Base-by-base conservation (phyloP, 35 echinoderm and acorn worm genomes). In the Apostichopus californicus region DNA sequence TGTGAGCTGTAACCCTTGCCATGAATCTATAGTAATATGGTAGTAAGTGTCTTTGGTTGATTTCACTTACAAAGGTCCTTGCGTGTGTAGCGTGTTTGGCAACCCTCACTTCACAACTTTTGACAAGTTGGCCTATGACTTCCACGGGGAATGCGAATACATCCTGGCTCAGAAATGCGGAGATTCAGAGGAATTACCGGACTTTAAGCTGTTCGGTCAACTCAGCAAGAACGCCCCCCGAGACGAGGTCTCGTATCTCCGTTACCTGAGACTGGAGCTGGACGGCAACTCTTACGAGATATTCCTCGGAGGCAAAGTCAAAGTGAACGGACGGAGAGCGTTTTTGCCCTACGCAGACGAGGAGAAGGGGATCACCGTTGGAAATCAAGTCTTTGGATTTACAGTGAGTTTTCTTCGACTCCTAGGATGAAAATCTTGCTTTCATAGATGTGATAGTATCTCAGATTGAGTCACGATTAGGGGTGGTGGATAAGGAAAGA, bases 41-140 rank as follows among this genome's bases (percentile, higher is more conserved):
- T 46, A 34, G 28, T 34, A 34, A 34, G 28, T 34, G 28, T 34
- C 28, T 34, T 34, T 34, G 28, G 28, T 34, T 46, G 3, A 46
- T 46, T 3, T 46, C 34, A 46, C 34, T 46, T 46, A 46, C 34
- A 46, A 46, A 95, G 94, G 70, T 65, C 80, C 55, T 9, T 79
- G 89, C 4, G 89, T 23, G 23, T 92, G 90, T 56, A 23, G 11
- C 4, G 77, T 92, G 24, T 92, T 24, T 56, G 90, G 90, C 6
- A 77, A 92, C 55, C 90, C 77, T 18, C 90, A 92, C 26, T 92
- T 59, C 78, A 12, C 26, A 17, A 92, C 77, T 55, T 92, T 92
- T 81, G 90, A 92, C 15, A 75, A 79, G 24, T 46, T 59, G 17
- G 8, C 5, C 75, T 92, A 81, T 46, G 77, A 92, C 54, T 92